Evolutionary conservation across 2,888 invertebrate genomes (phyloP), one percentile per base, ranked within the genome.

Genomic region (Troides oblongomaculatus): DNA sequence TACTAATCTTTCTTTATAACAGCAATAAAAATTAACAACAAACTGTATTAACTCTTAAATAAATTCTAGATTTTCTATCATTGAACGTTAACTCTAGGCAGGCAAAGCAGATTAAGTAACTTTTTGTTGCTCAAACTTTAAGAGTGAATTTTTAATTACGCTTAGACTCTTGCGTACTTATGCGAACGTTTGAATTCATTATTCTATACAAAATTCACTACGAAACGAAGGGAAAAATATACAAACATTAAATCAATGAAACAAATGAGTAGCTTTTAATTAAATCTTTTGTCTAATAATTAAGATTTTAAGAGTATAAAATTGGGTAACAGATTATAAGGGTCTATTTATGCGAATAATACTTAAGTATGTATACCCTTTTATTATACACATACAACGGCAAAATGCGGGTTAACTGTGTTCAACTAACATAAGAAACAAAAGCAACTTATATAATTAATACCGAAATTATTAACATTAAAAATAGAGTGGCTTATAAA

Each of bases 341-440:
- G 39, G 39, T 17, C n/a, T 59, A 59, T 59, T 57, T 57, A 57
- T 21, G n/a, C 8, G n/a, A 21, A n/a, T 14, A 50, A 17, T 50
- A 14, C 4, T 17, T 14, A 14, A n/a, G 56, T 21, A 8, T 6
- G n/a, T n/a, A 10, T 21, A 57, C 21, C 8, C 57, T 18, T 53
- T 57, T 57, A 21, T 18, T 6, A 30, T 59, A 59, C 21, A 30
- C 17, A 59, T 30, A 25, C 59, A 3, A 25, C 0, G 46, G 21
- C 46, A 60, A 39, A 70, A 70, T 70, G 70, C 66, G 70, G 70
- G 70, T 59, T 56, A 70, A 70, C 59, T 70, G 70, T 70, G 18
- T n/a, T 56, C 21, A 43, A 62, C 62, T 57, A 59, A 23, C 23
- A 10, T 21, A 53, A 63, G 23, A 63, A 63, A 66, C 56, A 63